Percentiles rank a stretch among this genome's conserved stretches.
Evolutionary conservation across 2,888 invertebrate genomes (phyloP).

Genomic region (Pollenia labialis): DNA sequence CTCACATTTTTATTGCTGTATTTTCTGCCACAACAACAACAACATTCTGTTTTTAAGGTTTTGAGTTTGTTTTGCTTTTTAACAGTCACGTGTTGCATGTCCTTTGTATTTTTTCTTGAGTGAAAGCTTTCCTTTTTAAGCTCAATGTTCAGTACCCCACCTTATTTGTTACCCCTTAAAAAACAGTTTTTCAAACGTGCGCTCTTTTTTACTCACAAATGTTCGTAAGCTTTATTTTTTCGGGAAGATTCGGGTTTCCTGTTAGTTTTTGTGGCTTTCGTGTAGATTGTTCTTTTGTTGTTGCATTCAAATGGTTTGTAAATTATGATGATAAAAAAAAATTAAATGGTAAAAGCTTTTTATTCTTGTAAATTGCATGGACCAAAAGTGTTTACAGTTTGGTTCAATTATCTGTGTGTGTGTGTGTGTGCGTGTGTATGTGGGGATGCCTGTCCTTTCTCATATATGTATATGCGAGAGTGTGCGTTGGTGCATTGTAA

Average conservation of each 20-base stretch:
- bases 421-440: slow-evolving; percentile 21
- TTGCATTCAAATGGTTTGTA: slow-evolving; percentile 13
- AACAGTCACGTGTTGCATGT: slow-evolving; percentile 71
- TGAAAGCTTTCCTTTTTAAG: slow-evolving; percentile 52
- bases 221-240: background rate
- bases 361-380: slow-evolving; percentile 11
- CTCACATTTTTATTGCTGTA: background rate
- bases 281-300: background rate
- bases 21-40: background rate
- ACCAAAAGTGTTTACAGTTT: slow-evolving; percentile 11
- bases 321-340: background rate
- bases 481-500: slow-evolving; percentile 1
- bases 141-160: slow-evolving; percentile 50
- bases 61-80: slow-evolving; percentile 57
- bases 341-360: slow-evolving; percentile 27
- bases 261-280: background rate
- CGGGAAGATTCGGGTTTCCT: background rate
- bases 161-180: background rate
- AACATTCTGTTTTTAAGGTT: background rate
- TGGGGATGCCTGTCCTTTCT: background rate
- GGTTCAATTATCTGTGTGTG: background rate
- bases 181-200: slow-evolving; percentile 11
- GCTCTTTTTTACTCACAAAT: slow-evolving; percentile 50
- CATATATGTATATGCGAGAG: background rate
- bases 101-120: background rate